Conservation (phyloP, 35 echinoderm and acorn worm genomes). For the Apostichopus parvimensis region DNA sequence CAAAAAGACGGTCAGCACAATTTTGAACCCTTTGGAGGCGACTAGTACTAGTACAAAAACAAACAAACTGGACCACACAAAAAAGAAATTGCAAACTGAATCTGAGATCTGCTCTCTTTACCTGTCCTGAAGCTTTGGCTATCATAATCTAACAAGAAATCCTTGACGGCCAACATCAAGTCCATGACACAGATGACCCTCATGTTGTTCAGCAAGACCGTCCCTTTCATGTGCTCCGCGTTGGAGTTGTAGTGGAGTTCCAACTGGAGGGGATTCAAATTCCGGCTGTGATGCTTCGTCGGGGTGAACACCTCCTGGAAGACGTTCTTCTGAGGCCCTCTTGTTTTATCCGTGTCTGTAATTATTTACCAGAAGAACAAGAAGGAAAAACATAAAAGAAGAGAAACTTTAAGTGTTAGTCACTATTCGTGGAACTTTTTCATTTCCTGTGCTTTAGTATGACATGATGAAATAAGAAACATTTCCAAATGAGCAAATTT, state of each 20-base stretch:
- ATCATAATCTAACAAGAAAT: constrained; percentile 91
- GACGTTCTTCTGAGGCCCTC: constrained; percentile 49
- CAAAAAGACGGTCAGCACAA: no score
- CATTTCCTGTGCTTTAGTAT: no score
- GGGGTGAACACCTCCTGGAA: constrained; percentile 91
- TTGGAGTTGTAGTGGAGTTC: constrained; percentile 86
- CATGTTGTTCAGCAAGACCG: constrained; percentile 96
- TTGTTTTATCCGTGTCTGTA: neutral
- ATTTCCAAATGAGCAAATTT: no score
- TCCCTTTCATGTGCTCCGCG: constrained; percentile 69
- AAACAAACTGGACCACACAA: no score
- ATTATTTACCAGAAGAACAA: neutral
- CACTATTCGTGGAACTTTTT: no score
- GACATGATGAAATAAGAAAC: no score
- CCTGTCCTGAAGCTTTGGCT: constrained; percentile 36
- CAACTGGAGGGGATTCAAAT: constrained; percentile 88
- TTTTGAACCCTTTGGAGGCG: no score
- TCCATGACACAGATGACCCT: constrained; percentile 93
- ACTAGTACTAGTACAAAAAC: no score
- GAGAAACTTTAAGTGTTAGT: no score
- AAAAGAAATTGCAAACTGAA: neutral
- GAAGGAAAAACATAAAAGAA: no score
- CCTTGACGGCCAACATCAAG: constrained; percentile 80
- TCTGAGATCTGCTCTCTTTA: neutral
- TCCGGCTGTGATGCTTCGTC: constrained; percentile 82